These are phyloP conservation scores for Strigamia maritima DNA, from an alignment of 2,888 invertebrate genomes.

Conservation along the genomic window DNA sequence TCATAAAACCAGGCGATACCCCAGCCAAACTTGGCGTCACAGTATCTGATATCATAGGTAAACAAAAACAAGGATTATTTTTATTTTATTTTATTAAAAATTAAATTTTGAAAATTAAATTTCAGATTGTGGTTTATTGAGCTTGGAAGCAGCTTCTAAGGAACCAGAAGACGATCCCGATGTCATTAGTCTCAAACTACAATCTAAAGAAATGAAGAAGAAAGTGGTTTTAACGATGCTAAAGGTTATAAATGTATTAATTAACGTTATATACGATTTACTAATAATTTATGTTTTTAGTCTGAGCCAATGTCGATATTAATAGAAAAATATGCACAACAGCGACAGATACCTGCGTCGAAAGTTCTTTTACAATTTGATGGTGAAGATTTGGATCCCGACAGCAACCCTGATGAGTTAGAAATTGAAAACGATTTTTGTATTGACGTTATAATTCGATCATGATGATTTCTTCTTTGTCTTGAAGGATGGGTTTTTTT, in stretches of 20 bases:
- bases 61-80: no score
- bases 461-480: background rate
- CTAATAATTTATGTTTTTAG: conserved; percentile 10
- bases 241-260: conserved; percentile 6
- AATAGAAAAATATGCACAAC: conserved; percentile 57
- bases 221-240: background rate
- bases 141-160: background rate
- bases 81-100: background rate
- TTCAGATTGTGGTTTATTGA: conserved; percentile 25
- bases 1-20: conserved; percentile 32
- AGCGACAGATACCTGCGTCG: conserved; percentile 53
- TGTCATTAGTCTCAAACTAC: background rate
- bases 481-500: no score
- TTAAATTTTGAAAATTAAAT: background rate
- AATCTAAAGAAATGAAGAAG: conserved; percentile 35
- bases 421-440: conserved; percentile 60
- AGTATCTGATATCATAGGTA: conserved; percentile 38
- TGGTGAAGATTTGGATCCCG: conserved; percentile 56
- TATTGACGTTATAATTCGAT: conserved; percentile 52
- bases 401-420: conserved; percentile 53
- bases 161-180: background rate
- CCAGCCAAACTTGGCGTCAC: background rate
- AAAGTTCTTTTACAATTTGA: conserved; percentile 59
- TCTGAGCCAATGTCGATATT: conserved; percentile 53
- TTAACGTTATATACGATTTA: background rate